These are phyloP conservation scores for Drosophila barbarae DNA, from an alignment of 2,888 invertebrate species.

Conservation along the genomic window DNA sequence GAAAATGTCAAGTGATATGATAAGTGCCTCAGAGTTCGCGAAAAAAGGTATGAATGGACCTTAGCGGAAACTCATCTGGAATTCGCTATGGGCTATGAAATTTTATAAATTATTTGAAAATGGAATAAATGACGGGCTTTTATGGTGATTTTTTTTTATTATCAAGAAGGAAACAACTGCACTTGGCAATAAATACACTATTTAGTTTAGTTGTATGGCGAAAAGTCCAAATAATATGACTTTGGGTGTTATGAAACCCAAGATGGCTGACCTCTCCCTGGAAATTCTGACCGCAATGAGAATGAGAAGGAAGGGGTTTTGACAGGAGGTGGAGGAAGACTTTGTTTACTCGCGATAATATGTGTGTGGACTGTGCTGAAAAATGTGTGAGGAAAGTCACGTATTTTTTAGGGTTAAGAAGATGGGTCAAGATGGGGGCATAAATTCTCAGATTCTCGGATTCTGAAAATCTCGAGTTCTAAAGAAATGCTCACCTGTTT, in stretches of 20 bases:
- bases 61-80: constrained; percentile 6
- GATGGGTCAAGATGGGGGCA: neutral
- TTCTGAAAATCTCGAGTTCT: neutral
- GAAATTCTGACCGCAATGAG: neutral
- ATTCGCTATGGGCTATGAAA: neutral
- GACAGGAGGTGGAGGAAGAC: neutral
- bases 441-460: neutral
- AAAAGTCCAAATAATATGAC: neutral
- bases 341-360: constrained; percentile 19
- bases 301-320: neutral
- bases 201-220: neutral
- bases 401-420: constrained; percentile 31
- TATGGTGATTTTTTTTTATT: neutral
- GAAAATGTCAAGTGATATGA: constrained; percentile 4
- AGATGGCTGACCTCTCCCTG: neutral
- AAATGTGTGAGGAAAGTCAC: constrained; percentile 58
- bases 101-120: neutral
- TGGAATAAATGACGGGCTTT: neutral
- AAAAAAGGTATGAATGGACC: constrained; percentile 7
- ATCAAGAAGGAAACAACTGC: neutral
- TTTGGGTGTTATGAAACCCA: constrained; percentile 3
- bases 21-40: neutral
- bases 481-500: constrained; percentile 42
- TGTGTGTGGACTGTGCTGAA: constrained; percentile 1
- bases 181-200: neutral